A percentile compares a stretch with the other conserved stretches of the same genome.
These are phyloP conservation scores for Atherix ibis DNA, from an alignment of 2,888 invertebrate species.

Conservation along the genomic window DNA sequence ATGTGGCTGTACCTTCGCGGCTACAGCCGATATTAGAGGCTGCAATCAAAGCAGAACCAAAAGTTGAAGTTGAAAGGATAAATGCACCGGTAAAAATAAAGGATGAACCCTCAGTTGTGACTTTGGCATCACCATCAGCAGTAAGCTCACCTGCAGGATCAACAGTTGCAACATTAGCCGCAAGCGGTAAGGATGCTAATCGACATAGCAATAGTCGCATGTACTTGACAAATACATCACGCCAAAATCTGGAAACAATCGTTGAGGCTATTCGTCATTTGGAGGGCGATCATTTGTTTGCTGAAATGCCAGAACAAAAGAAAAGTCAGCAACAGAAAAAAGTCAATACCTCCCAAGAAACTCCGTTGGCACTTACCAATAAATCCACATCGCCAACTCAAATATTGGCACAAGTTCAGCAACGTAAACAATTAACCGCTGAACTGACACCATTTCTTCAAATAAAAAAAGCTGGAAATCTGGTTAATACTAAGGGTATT, in stretches of 20 bases:
- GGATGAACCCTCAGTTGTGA: constrained; percentile 15
- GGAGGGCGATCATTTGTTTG: constrained; percentile 89
- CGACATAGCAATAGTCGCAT: constrained; percentile 24
- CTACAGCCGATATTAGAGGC: constrained; percentile 62
- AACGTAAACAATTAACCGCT: constrained; percentile 36
- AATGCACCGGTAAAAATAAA: constrained; percentile 36
- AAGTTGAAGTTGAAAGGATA: constrained; percentile 58
- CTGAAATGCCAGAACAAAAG: constrained; percentile 37
- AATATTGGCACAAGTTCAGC: constrained; percentile 17
- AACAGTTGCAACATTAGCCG: constrained; percentile 13
- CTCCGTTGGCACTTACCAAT: constrained; percentile 40
- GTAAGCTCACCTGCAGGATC: constrained; percentile 12
- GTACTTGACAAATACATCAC: constrained; percentile 48
- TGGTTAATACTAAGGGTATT: background rate
- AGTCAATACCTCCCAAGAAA: constrained; percentile 27
- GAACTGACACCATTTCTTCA: constrained; percentile 48
- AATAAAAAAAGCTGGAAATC: constrained; percentile 38
- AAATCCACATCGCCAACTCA: constrained; percentile 15
- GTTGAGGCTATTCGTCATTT: constrained; percentile 96
- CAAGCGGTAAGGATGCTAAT: constrained; percentile 3
- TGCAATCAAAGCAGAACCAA: constrained; percentile 75
- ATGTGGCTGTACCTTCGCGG: constrained; percentile 18
- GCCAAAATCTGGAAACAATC: constrained; percentile 93
- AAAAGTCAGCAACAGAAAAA: constrained; percentile 18
- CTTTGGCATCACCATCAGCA: constrained; percentile 12